Evolutionary conservation across 2,113 vertebrate species (phyloP).

Genomic region (Anoplopoma fimbria): DNA sequence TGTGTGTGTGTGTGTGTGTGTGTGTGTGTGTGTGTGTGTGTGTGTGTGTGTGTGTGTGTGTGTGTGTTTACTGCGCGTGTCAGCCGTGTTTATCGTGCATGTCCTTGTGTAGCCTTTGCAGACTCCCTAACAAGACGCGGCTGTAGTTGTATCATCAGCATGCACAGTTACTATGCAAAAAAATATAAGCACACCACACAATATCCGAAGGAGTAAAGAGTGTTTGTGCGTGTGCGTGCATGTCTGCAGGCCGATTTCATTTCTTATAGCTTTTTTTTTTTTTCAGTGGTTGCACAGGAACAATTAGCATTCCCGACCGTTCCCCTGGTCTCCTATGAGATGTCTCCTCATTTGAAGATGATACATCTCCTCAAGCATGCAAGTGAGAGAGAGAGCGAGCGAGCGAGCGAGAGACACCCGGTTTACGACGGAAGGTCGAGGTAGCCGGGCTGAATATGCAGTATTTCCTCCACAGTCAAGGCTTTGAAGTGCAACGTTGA

Average conservation of each 20-base stretch:
- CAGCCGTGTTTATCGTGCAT: conserved; percentile 12
- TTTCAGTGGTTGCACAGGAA: conserved; percentile 50
- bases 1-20: not conserved
- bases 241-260: conserved; percentile 57
- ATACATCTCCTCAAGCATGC: conserved; percentile 66
- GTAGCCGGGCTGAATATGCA: conserved; percentile 59
- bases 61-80: not conserved
- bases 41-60: too few species aligned
- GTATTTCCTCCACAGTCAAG: conserved; percentile 17
- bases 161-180: conserved; percentile 26
- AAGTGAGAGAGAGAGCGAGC: conserved; percentile 10
- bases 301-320: conserved; percentile 67
- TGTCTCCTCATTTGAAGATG: conserved; percentile 71
- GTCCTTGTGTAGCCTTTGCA: conserved; percentile 18
- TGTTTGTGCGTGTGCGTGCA: not conserved
- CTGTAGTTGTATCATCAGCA: conserved; percentile 22
- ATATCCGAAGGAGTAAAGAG: conserved; percentile 14
- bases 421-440: conserved; percentile 37
- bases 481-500: conserved; percentile 55
- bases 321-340: conserved; percentile 60
- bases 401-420: not conserved
- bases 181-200: conserved; percentile 13
- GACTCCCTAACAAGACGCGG: conserved; percentile 16
- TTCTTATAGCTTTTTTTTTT: conserved; percentile 42
- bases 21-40: not conserved